These are phyloP conservation scores for Acanthurus lineatus DNA, from an alignment of 2,797 vertebrate species.

Conservation along the genomic window DNA sequence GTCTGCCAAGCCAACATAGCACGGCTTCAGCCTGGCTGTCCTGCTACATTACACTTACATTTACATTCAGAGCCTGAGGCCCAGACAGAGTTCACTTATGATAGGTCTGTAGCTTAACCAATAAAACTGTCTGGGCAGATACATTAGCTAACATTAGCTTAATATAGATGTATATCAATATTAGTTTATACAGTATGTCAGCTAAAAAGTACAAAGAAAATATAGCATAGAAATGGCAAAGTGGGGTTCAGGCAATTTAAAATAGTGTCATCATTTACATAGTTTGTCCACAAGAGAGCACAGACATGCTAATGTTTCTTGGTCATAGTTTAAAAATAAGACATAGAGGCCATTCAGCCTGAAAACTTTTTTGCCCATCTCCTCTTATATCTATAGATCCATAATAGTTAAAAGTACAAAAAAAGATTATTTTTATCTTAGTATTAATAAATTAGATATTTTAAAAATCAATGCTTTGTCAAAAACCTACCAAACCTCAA, in stretches of 20 bases:
- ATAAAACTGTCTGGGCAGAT: background rate
- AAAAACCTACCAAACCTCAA: too few relatives aligned
- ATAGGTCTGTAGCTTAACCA: background rate
- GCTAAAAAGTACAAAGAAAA: background rate
- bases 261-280: background rate
- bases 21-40: background rate
- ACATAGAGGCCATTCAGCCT: too few relatives aligned
- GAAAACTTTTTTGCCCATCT: too few relatives aligned
- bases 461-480: too few relatives aligned
- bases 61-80: conserved; percentile 20
- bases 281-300: background rate
- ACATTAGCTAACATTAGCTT: background rate
- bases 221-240: background rate
- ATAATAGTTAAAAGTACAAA: too few relatives aligned
- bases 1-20: conserved; percentile 15
- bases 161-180: background rate
- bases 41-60: background rate
- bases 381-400: too few relatives aligned
- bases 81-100: background rate
- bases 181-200: too few relatives aligned
- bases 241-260: background rate
- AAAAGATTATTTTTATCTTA: too few relatives aligned
- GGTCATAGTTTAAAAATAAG: too few relatives aligned
- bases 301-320: background rate
- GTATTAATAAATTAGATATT: too few relatives aligned